Conservation (phyloP, 2,888 invertebrate species). For the Gastracanthus pulcherrimus region DNA sequence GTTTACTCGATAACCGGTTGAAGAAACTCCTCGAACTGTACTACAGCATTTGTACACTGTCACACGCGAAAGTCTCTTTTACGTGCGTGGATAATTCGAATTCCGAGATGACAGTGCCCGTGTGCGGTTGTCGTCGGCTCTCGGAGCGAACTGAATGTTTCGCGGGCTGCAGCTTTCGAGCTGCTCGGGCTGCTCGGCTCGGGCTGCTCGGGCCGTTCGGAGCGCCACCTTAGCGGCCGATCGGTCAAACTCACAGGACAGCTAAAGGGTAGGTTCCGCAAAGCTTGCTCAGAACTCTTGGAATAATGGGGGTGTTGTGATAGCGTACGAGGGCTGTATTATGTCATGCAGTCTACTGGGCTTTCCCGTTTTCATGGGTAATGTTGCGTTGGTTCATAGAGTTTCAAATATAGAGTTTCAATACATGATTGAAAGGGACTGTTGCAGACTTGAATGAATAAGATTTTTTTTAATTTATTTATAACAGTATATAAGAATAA, state of each 20-base stretch:
- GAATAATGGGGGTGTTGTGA: background rate
- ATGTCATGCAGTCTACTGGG: background rate
- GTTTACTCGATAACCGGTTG: no score
- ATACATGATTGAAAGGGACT: no score
- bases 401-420: no score
- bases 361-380: background rate
- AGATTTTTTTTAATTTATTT: no score
- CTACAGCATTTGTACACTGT: no score
- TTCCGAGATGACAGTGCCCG: background rate
- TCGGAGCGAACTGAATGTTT: constrained; percentile 31
- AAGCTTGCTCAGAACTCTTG: background rate
- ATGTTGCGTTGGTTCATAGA: no score
- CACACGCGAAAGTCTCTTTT: background rate
- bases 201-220: background rate
- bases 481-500: no score
- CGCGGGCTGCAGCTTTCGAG: constrained; percentile 5
- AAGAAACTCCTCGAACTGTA: no score
- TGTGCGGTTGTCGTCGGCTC: background rate
- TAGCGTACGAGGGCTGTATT: background rate
- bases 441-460: no score
- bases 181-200: background rate
- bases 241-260: background rate
- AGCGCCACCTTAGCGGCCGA: background rate
- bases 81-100: background rate
- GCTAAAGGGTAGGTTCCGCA: background rate